Base-by-base conservation (phyloP, 1,140 invertebrate species). In the Danaus melanippus region DNA sequence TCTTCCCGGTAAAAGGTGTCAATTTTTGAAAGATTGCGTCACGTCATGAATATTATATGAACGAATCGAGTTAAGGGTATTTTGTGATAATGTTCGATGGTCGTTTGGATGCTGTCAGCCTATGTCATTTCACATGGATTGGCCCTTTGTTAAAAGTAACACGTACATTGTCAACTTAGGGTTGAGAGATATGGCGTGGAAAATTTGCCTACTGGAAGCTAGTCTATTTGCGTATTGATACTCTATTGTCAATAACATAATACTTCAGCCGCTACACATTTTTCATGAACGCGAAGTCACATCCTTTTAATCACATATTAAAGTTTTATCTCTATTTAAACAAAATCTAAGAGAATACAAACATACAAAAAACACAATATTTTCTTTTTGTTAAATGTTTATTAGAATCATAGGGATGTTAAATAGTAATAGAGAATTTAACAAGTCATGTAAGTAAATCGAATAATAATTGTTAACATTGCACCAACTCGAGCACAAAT, bases 11-110 rank as follows among this genome's bases (percentile, higher is more conserved):
- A 64, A 71, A 81, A 81, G 80, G 83, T 86, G 83, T 86, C 83
- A 86, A 84, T 86, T 86, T 85, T 86, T 86, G 83, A 86, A 86
- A 86, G 83, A 86, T 86, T 83, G 83, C 71, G 71, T 69, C 79
- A 57, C 74, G 76, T 84, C 83, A 84, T 86, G 83, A 86, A 86
- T 86, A 84, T 86, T 86, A 84, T 86, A 86, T 86, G 76, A 84
- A 81, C 73, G 79, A 84, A 78, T 79, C 72, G 76, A 84, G 80
- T 86, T 85, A 86, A 82, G 80, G 83, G 74, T 77, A 82, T 84
- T 84, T 84, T 77, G 83, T 74, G 80, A 84, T 86, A 86, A 86
- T 86, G 83, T 81, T 79, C 73, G 65, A 69, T 72, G 72, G 66
- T 75, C 78, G 76, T 82, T 84, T 77, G 78, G 71, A 76, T 67